Conservation (phyloP, 64 coral and sea anemone genomes). For the Astreopora myriophthalma region DNA sequence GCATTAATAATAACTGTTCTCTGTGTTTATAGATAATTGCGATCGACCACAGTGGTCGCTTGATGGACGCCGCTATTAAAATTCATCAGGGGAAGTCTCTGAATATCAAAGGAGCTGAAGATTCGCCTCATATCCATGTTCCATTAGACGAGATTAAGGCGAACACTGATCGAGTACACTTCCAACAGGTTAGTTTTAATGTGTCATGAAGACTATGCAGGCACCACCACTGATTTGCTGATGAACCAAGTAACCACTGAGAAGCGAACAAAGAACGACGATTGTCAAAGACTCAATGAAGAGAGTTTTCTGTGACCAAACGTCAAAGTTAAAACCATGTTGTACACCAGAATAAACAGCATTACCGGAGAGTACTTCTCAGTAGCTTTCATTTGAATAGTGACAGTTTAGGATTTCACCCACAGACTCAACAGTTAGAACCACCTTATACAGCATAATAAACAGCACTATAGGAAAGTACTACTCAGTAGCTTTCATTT, state of each 20-base stretch:
- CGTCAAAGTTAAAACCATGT: no score
- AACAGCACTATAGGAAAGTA: not conserved
- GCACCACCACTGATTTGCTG: no score
- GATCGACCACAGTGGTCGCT: slow-evolving; percentile 42
- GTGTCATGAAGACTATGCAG: not conserved
- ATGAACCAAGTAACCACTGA: no score
- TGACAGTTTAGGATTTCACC: not conserved
- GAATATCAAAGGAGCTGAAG: not conserved
- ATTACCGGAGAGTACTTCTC: no score
- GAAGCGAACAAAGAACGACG: no score
- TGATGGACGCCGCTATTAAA: slow-evolving; percentile 33
- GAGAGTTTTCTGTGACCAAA: no score
- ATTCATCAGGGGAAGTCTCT: slow-evolving; percentile 24
- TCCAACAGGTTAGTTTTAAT: not conserved
- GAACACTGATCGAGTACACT: not conserved
- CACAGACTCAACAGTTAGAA: not conserved
- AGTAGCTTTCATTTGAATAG: not conserved
- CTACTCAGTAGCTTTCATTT: not conserved
- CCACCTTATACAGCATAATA: not conserved
- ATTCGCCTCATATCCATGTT: not conserved
- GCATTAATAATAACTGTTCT: not conserved
- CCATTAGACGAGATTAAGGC: not conserved
- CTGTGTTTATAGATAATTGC: slow-evolving; percentile 24
- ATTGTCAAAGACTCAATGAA: no score
- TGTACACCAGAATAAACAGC: no score